Percentiles rank a stretch among this genome's conserved stretches.
Conservation (phyloP, 2,888 invertebrate species). For the Neoascia interrupta region DNA sequence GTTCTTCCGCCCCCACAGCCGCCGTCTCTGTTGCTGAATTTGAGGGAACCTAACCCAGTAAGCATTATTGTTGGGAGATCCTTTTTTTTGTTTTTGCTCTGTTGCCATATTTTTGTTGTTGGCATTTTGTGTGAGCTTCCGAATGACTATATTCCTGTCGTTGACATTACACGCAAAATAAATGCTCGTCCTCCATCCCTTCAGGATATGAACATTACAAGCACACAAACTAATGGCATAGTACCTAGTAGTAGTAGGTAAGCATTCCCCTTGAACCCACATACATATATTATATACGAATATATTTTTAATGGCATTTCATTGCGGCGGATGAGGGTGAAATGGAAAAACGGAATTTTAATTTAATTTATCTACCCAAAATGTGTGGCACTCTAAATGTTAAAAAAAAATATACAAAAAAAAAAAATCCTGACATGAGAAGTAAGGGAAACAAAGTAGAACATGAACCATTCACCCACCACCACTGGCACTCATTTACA, state of each 20-base stretch:
- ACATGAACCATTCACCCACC: conserved; percentile 29
- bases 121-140: conserved; percentile 28
- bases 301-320: conserved; percentile 53
- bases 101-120: conserved; percentile 36
- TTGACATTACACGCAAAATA: conserved; percentile 56
- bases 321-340: conserved; percentile 49
- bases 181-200: conserved; percentile 10
- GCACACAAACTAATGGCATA: conserved; percentile 11
- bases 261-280: conserved; percentile 34
- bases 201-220: background rate
- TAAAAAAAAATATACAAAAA: no score
- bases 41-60: background rate
- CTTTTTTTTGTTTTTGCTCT: conserved; percentile 25
- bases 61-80: conserved; percentile 29
- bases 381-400: conserved; percentile 34
- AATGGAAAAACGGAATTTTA: conserved; percentile 53
- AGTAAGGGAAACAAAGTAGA: conserved; percentile 4
- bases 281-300: no score
- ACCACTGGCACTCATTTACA: conserved; percentile 39
- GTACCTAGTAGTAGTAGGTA: conserved; percentile 2
- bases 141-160: conserved; percentile 59
- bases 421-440: background rate
- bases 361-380: conserved; percentile 58
- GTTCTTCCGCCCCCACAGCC: conserved; percentile 33
- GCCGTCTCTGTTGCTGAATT: background rate